phyloP scores from a whole-genome alignment of 2,113 vertebrate species.

The Pangasianodon gigas region DNA sequence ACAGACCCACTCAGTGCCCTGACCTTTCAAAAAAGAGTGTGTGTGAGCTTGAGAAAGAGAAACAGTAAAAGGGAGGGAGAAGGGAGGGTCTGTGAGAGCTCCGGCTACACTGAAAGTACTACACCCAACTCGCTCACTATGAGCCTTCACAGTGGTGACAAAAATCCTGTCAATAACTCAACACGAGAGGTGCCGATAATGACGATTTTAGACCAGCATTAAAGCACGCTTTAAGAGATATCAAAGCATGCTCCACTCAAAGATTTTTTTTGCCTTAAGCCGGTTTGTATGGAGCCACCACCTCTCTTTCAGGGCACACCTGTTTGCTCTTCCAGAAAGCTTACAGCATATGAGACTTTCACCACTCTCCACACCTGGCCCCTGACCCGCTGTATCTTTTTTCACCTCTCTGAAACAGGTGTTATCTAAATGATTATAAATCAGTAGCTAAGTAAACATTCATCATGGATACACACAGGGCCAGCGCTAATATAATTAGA shows the following conservation, averaged over 20 bases:
- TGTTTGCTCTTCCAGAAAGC: slow-evolving; percentile 12
- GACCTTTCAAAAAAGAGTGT: slow-evolving; percentile 52
- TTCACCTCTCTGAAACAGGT: slow-evolving; percentile 80
- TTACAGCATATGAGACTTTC: slow-evolving; percentile 29
- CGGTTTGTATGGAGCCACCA: not conserved
- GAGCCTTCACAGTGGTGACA: slow-evolving; percentile 46
- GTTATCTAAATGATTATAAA: slow-evolving; percentile 94
- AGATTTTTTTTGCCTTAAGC: not conserved
- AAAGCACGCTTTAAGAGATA: not conserved
- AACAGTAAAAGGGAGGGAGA: not conserved
- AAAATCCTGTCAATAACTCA: slow-evolving; percentile 49
- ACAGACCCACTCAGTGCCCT: slow-evolving; percentile 52
- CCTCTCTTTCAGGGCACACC: not conserved
- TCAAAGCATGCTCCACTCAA: not conserved
- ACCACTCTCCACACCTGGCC: slow-evolving; percentile 41
- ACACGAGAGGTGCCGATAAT: slow-evolving; percentile 42
- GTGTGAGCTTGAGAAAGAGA: slow-evolving; percentile 24
- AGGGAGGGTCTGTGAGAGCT: slow-evolving; percentile 4
- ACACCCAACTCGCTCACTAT: slow-evolving; percentile 19
- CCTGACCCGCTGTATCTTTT: slow-evolving; percentile 41
- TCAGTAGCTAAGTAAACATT: slow-evolving; percentile 89
- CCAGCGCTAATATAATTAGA: slow-evolving; percentile 88
- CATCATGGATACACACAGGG: slow-evolving; percentile 83
- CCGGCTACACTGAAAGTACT: not conserved
- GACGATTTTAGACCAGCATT: slow-evolving; percentile 20